phyloP scores from a whole-genome alignment of 2,888 invertebrate genomes.

The Aporophyla nigra region DNA sequence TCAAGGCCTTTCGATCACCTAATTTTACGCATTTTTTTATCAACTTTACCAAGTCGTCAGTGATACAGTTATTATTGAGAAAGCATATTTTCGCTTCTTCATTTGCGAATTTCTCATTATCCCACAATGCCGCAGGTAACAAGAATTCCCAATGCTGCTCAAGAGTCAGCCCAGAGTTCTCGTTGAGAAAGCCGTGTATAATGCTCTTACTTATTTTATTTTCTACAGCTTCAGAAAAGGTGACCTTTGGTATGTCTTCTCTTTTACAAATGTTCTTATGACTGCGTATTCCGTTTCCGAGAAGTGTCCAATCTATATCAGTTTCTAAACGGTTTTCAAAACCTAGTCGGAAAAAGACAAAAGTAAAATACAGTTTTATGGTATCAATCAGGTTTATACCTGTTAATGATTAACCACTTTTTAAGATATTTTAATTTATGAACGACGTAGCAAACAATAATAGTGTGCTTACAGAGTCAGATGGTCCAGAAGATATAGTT shows the following conservation, averaged over 20 bases:
- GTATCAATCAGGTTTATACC: background rate
- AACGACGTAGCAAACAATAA: background rate
- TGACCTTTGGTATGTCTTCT: constrained; percentile 67
- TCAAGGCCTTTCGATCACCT: constrained; percentile 75
- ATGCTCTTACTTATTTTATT: constrained; percentile 81
- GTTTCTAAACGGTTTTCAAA: constrained; percentile 83
- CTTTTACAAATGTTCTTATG: constrained; percentile 76
- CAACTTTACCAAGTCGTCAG: constrained; percentile 78
- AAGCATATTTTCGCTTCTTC: constrained; percentile 84
- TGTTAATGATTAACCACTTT: background rate
- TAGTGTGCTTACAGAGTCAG: background rate
- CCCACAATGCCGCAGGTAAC: constrained; percentile 82
- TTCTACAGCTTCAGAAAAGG: constrained; percentile 80
- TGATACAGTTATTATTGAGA: constrained; percentile 77
- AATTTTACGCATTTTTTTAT: constrained; percentile 77
- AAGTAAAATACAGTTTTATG: background rate
- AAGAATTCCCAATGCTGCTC: constrained; percentile 82
- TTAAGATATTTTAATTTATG: background rate
- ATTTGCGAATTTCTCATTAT: constrained; percentile 80
- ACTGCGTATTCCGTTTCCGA: constrained; percentile 75
- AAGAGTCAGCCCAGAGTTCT: constrained; percentile 76
- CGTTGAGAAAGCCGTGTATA: constrained; percentile 78
- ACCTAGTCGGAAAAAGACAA: constrained; percentile 69
- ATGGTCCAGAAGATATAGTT: background rate
- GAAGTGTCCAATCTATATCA: constrained; percentile 82